Base-by-base conservation (phyloP, 1,140 invertebrate species). In the Bilobella aurantiaca region DNA sequence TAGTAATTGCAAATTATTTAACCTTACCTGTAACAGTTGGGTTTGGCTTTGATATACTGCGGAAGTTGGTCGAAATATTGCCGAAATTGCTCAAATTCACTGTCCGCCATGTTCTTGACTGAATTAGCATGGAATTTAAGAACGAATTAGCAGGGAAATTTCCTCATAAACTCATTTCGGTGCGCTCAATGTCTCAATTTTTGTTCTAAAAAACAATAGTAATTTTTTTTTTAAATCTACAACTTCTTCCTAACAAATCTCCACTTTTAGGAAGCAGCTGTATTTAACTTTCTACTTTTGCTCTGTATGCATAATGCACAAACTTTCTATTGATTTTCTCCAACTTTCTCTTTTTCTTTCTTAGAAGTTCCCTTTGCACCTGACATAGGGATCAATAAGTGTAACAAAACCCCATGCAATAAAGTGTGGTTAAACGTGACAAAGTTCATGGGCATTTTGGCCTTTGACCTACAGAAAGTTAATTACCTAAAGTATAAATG, bases 71-170 rank as follows among this genome's bases (percentile, higher is more conserved):
- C 89, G 79, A 92, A 92, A 76, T 86, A 87, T 71, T 87, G 85
- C 69, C 87, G 86, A 80, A 93, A 92, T 83, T 93, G 88, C 78
- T 93, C 90, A 80, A 91, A 93, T 78, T 93, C 90, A 74, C 83
- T 87, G 81, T 93, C 90, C 72, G 89, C 90, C 90, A 92, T 93
- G 78, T 82, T 80, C 42, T 5, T 58, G n/a, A n/a, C n/a, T n/a
- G n/a, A n/a, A n/a, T n/a, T n/a, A n/a, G n/a, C n/a, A n/a, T n/a
- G n/a, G n/a, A n/a, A n/a, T n/a, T n/a, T n/a, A n/a, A n/a, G n/a
- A n/a, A n/a, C n/a, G n/a, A n/a, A n/a, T n/a, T n/a, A n/a, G n/a
- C n/a, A n/a, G n/a, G n/a, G n/a, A n/a, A n/a, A n/a, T n/a, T n/a
- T n/a, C n/a, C n/a, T n/a, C n/a, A n/a, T n/a, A n/a, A n/a, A n/a